These are phyloP conservation scores for Antechinus flavipes DNA, from an alignment of 2,113 vertebrate genomes.

Conservation along the genomic window DNA sequence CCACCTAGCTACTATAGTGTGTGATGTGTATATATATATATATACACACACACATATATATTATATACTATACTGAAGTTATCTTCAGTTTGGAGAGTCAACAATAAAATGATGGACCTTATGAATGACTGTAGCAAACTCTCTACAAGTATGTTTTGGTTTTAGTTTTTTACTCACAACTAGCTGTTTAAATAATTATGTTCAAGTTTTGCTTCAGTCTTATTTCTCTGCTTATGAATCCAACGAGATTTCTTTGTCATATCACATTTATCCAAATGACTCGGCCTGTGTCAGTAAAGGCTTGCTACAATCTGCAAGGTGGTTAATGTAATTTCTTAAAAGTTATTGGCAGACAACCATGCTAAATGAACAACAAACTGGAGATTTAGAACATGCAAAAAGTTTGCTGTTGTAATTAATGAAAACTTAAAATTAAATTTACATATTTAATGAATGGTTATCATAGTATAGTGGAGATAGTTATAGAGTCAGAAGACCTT, in stretches of 20 bases:
- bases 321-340: slow-evolving; percentile 11
- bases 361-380: slow-evolving; percentile 6
- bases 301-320: neutral
- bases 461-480: neutral
- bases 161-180: neutral
- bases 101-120: neutral
- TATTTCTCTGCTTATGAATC: neutral
- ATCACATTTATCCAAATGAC: neutral
- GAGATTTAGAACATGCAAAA: neutral
- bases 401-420: slow-evolving; percentile 9
- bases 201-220: neutral
- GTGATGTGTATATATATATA: too few relatives aligned
- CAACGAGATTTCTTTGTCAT: neutral
- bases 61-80: too few relatives aligned
- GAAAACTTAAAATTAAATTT: slow-evolving; percentile 55
- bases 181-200: neutral
- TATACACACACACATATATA: too few relatives aligned
- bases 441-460: neutral
- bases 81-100: neutral
- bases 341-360: slow-evolving; percentile 10
- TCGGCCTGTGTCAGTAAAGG: neutral
- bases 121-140: neutral
- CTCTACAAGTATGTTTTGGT: neutral
- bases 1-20: too few relatives aligned
- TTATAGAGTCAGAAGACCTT: neutral